phyloP scores from a whole-genome alignment of 2,113 vertebrate genomes.

The Oryzias curvinotus region DNA sequence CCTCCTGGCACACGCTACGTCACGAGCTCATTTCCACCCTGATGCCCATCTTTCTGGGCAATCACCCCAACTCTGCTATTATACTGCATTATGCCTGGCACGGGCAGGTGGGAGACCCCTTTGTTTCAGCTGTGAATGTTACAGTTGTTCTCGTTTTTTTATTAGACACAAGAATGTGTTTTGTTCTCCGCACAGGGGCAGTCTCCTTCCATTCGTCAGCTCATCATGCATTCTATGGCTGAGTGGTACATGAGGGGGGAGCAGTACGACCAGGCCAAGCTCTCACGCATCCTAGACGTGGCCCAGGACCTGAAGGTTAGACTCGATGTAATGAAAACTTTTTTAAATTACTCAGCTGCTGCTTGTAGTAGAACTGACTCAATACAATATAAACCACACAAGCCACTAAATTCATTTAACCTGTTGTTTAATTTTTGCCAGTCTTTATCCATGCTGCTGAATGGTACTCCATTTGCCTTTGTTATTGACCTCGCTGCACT shows the following conservation, averaged over 20 bases:
- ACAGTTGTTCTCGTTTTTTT: neutral
- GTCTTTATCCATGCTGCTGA: slow-evolving; percentile 99
- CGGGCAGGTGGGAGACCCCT: slow-evolving; percentile 85
- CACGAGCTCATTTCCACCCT: slow-evolving; percentile 98
- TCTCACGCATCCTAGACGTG: slow-evolving; percentile 98
- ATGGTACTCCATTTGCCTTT: slow-evolving; percentile 99
- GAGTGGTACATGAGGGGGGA: slow-evolving; percentile 99
- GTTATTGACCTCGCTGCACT: slow-evolving; percentile 99
- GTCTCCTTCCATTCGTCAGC: slow-evolving; percentile 97
- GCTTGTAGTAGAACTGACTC: neutral
- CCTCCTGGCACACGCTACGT: slow-evolving; percentile 96
- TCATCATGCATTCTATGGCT: slow-evolving; percentile 99
- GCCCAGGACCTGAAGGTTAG: slow-evolving; percentile 98
- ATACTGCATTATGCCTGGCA: slow-evolving; percentile 99
- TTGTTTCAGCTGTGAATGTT: neutral
- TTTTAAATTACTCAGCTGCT: neutral
- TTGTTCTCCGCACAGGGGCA: slow-evolving; percentile 82
- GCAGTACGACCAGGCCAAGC: slow-evolving; percentile 97
- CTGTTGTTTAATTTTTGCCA: slow-evolving; percentile 54
- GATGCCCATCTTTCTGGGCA: slow-evolving; percentile 98
- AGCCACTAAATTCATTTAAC: neutral
- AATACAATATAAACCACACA: neutral
- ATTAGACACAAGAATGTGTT: neutral
- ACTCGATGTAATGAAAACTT: neutral
- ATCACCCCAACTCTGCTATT: slow-evolving; percentile 98